These are phyloP conservation scores for Chrysotoxum bicinctum DNA, from an alignment of 2,888 invertebrate genomes.

Conservation along the genomic window DNA sequence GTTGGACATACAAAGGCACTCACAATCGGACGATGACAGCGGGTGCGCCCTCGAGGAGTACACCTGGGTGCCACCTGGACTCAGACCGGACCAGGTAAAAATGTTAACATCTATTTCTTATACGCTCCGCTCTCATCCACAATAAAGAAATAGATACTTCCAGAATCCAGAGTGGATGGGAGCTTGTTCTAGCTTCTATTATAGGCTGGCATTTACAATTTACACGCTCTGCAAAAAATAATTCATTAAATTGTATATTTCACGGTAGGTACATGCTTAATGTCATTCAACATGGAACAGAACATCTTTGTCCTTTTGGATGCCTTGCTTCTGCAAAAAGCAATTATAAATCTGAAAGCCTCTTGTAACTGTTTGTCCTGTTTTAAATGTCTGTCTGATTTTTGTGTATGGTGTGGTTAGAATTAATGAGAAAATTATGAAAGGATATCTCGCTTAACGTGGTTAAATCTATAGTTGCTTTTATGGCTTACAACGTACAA, in stretches of 20 bases:
- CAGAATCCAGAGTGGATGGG: background rate
- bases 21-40: constrained; percentile 98
- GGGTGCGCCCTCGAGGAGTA: constrained; percentile 99
- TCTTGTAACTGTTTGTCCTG: background rate
- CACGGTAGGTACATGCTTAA: constrained; percentile 40
- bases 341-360: constrained; percentile 22
- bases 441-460: background rate
- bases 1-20: constrained; percentile 90
- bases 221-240: constrained; percentile 33
- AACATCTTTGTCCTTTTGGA: background rate
- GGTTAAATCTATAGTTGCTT: background rate
- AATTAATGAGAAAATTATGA: constrained; percentile 33
- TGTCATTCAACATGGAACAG: constrained; percentile 35
- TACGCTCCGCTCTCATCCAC: background rate
- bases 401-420: background rate
- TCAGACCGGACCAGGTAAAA: constrained; percentile 97
- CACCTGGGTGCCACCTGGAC: constrained; percentile 98
- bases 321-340: constrained; percentile 7
- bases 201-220: constrained; percentile 18
- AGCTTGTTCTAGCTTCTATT: background rate
- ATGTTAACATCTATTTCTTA: constrained; percentile 10
- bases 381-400: background rate
- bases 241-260: constrained; percentile 54
- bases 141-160: background rate
- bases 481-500: background rate